Evolutionary conservation across 2,113 vertebrate genomes (phyloP).

Genomic region (Pica pica): DNA sequence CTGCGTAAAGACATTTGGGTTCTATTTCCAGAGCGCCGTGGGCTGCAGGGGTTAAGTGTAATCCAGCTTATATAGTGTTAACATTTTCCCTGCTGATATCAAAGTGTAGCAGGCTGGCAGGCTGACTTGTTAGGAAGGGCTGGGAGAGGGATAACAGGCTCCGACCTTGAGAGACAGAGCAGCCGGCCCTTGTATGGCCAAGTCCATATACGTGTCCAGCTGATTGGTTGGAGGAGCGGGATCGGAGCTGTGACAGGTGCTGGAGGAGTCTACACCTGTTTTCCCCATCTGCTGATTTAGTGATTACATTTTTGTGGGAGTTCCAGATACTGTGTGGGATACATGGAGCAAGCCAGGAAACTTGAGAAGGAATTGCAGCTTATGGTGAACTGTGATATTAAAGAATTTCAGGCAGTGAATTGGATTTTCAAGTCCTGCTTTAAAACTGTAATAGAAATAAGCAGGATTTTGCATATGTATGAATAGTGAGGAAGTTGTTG

Average conservation of each 20-base stretch:
- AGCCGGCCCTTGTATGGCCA: conserved; percentile 78
- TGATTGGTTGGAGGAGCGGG: conserved; percentile 67
- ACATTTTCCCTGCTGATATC: conserved; percentile 66
- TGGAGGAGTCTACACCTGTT: conserved; percentile 76
- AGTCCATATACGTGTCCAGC: conserved; percentile 54
- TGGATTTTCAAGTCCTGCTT: background rate
- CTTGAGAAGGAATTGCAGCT: conserved; percentile 75
- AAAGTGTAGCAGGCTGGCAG: conserved; percentile 51
- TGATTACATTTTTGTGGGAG: conserved; percentile 75
- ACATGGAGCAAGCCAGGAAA: conserved; percentile 71
- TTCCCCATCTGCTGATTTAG: conserved; percentile 77
- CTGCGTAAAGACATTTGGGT: background rate
- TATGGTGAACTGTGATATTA: conserved; percentile 55
- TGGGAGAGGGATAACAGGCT: conserved; percentile 58
- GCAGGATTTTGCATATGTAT: background rate
- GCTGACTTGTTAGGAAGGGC: conserved; percentile 43
- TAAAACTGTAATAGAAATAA: background rate
- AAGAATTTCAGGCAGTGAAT: background rate
- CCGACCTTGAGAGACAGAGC: conserved; percentile 70
- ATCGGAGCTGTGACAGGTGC: conserved; percentile 72
- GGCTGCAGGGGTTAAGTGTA: conserved; percentile 40
- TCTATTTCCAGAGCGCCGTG: background rate
- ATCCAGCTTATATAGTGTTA: conserved; percentile 53
- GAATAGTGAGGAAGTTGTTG: background rate
- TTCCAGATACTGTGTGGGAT: conserved; percentile 70